Conservation (phyloP, 2,797 vertebrate genomes). For the Ptychadena robeensis region DNA sequence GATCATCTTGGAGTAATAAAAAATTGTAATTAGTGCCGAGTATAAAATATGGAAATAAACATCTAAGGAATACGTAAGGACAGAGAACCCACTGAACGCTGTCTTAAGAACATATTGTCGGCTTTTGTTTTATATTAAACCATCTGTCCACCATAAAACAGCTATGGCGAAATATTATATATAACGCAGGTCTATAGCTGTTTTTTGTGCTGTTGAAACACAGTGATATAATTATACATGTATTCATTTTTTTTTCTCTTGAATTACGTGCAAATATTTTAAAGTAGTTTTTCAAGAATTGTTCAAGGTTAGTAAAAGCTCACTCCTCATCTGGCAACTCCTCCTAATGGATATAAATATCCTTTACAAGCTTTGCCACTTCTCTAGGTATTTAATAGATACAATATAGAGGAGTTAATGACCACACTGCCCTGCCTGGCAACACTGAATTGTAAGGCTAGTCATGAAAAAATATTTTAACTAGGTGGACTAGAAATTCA, state of each 20-base stretch:
- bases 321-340: background rate
- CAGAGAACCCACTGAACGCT: background rate
- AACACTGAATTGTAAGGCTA: background rate
- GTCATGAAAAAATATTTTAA: too few species aligned
- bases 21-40: background rate
- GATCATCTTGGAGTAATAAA: background rate
- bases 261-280: background rate
- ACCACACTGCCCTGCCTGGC: background rate
- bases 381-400: background rate
- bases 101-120: background rate
- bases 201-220: background rate
- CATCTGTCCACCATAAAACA: background rate
- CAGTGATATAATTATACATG: background rate
- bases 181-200: background rate
- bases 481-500: too few species aligned
- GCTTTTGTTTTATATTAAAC: background rate
- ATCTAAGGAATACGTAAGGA: background rate
- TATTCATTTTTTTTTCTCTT: background rate
- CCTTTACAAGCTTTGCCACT: background rate
- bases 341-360: background rate
- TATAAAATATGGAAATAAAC: background rate
- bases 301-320: background rate
- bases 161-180: background rate
- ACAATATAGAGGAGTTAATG: background rate
- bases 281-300: background rate